Percentiles rank a stretch among this genome's conserved stretches.
Conservation (phyloP, 1,140 invertebrate genomes). For the Zaprionus inermis region DNA sequence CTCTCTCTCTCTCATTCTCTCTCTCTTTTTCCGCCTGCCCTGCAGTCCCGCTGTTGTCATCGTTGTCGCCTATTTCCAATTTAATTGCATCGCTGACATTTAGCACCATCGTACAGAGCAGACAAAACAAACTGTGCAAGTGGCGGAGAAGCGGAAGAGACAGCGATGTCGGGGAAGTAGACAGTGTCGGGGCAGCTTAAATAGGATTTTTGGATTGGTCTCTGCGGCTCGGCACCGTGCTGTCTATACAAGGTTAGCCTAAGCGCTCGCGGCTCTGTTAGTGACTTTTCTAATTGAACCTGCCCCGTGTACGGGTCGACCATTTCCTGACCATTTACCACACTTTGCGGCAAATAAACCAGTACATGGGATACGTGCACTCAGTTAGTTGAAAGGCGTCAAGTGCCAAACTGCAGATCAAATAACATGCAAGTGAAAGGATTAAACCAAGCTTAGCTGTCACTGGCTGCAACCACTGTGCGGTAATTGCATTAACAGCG, state of each 20-base stretch:
- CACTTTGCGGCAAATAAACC: slow-evolving; percentile 10
- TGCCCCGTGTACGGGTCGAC: slow-evolving; percentile 14
- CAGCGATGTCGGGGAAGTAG: not conserved
- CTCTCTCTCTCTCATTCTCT: not conserved
- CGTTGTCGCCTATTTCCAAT: slow-evolving; percentile 64
- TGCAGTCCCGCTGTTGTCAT: slow-evolving; percentile 25
- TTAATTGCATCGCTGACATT: slow-evolving; percentile 81
- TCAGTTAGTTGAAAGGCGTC: slow-evolving; percentile 18
- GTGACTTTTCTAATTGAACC: slow-evolving; percentile 41
- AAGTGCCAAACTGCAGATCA: slow-evolving; percentile 18
- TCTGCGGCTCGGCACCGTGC: not conserved
- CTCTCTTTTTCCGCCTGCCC: slow-evolving; percentile 3
- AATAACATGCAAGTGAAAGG: slow-evolving; percentile 45
- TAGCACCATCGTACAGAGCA: slow-evolving; percentile 60
- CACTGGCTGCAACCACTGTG: not conserved
- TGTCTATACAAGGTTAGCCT: slow-evolving; percentile 12
- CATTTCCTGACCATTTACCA: not conserved
- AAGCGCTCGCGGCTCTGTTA: slow-evolving; percentile 5
- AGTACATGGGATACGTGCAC: slow-evolving; percentile 15
- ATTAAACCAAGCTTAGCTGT: slow-evolving; percentile 31
- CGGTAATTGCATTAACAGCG: slow-evolving; percentile 26
- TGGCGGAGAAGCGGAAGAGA: not conserved
- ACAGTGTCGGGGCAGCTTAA: slow-evolving; percentile 37
- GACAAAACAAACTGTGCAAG: slow-evolving; percentile 21
- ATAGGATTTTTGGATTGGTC: slow-evolving; percentile 40